Conservation (phyloP, 1,140 invertebrate genomes). For the Yoshiicerus persimilis region DNA sequence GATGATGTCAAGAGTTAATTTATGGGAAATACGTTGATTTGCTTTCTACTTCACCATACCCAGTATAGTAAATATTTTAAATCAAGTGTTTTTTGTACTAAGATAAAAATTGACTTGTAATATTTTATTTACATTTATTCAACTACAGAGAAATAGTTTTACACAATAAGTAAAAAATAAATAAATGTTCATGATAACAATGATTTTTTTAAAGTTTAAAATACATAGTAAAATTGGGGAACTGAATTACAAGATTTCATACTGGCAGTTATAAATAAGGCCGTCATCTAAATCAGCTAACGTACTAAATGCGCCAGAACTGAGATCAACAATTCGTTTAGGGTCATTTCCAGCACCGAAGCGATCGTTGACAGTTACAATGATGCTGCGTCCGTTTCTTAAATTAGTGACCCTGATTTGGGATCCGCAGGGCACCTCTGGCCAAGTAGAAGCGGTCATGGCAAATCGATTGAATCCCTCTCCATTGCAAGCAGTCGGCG, state of each 20-base stretch:
- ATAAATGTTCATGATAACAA: too few relatives aligned
- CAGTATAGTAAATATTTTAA: too few relatives aligned
- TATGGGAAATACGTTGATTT: too few relatives aligned
- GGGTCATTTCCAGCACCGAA: neutral
- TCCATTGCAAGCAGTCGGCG: neutral
- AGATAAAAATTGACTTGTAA: too few relatives aligned
- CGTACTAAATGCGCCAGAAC: neutral
- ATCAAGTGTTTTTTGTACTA: too few relatives aligned
- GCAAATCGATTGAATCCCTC: neutral
- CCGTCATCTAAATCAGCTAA: neutral
- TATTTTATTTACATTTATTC: too few relatives aligned
- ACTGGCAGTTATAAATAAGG: neutral
- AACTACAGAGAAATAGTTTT: too few relatives aligned
- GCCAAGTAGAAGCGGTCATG: neutral
- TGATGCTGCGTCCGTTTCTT: neutral
- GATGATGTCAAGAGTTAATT: too few relatives aligned
- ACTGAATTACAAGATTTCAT: neutral
- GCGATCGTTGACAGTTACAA: neutral
- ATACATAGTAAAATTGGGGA: too few relatives aligned
- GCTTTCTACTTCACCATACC: too few relatives aligned
- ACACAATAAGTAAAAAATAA: too few relatives aligned
- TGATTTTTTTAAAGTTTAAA: too few relatives aligned
- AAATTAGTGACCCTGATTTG: neutral
- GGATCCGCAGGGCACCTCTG: neutral
- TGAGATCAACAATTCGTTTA: neutral